Percentiles rank a stretch among this genome's conserved stretches.
Conservation (phyloP, 2,888 invertebrate genomes). For the Bimastos eiseni region DNA sequence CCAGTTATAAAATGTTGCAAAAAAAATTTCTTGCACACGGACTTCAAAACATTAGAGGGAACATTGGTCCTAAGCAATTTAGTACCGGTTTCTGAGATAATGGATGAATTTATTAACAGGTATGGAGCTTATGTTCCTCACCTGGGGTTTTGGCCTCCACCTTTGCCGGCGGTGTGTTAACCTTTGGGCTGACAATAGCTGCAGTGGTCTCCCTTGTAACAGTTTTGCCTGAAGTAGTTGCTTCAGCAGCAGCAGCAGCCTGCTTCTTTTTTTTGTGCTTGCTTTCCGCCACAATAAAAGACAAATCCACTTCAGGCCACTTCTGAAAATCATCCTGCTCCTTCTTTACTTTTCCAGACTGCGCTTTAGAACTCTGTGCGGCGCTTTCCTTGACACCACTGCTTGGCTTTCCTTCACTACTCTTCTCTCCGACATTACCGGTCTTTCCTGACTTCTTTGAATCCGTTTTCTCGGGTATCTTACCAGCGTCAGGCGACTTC, state of each 20-base stretch:
- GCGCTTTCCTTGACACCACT: background rate
- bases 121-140: too few relatives aligned
- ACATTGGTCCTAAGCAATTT: too few relatives aligned
- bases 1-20: too few relatives aligned
- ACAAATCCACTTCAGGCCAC: background rate
- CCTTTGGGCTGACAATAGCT: background rate
- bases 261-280: conserved; percentile 8
- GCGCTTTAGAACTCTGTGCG: background rate
- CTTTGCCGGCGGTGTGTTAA: background rate
- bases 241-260: background rate
- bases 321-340: background rate
- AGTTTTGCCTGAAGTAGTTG: background rate
- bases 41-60: too few relatives aligned
- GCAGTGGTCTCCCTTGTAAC: background rate
- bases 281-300: conserved; percentile 16
- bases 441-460: background rate
- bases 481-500: background rate
- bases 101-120: background rate
- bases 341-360: background rate
- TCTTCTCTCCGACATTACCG: background rate
- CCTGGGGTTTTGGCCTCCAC: background rate
- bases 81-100: background rate
- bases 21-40: too few relatives aligned
- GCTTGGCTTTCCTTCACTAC: background rate
- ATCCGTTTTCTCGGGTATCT: background rate